A percentile compares a stretch with the other conserved stretches of the same genome.
Evolutionary conservation across 2,113 vertebrate genomes (phyloP).

Genomic region (Boulengeromyrus knoepffleri): DNA sequence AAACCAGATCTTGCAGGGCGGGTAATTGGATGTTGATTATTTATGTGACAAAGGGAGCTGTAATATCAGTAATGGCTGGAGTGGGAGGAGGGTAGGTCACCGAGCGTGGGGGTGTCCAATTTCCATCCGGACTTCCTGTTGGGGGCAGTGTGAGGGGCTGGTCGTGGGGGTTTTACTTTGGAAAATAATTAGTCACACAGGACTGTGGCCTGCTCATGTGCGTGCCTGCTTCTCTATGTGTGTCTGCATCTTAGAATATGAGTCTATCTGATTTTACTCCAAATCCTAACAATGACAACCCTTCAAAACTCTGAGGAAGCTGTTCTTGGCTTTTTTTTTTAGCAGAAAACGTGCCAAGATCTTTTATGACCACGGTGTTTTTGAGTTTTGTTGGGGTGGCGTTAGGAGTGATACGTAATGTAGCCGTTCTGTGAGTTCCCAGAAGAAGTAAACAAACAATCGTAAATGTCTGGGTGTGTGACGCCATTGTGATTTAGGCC

Average conservation of each 20-base stretch:
- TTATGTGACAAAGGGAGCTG: conserved; percentile 72
- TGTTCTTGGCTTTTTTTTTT: not conserved
- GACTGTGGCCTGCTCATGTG: conserved; percentile 29
- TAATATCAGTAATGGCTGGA: conserved; percentile 64
- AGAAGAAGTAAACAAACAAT: not conserved
- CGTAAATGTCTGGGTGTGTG: not conserved
- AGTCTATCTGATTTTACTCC: not conserved
- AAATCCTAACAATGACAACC: not conserved
- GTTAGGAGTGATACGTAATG: not conserved
- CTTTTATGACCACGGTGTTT: not conserved
- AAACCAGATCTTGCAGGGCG: conserved; percentile 67
- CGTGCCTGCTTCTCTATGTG: not conserved
- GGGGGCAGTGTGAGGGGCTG: conserved; percentile 54
- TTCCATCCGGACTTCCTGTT: conserved; percentile 49
- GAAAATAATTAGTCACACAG: conserved; percentile 68
- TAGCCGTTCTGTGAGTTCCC: not conserved
- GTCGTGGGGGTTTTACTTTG: conserved; percentile 45
- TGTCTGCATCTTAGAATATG: not conserved
- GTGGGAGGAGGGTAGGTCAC: conserved; percentile 49
- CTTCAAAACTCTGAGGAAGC: not conserved
- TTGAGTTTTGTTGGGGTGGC: not conserved
- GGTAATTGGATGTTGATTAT: conserved; percentile 72
- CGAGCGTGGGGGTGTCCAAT: conserved; percentile 52
- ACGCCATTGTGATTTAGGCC: not conserved
- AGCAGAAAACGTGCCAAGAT: not conserved